Evolutionary conservation across 2,888 invertebrate genomes (phyloP), one percentile per base, ranked within the genome.

Genomic region (Pardosa pseudoannulata): DNA sequence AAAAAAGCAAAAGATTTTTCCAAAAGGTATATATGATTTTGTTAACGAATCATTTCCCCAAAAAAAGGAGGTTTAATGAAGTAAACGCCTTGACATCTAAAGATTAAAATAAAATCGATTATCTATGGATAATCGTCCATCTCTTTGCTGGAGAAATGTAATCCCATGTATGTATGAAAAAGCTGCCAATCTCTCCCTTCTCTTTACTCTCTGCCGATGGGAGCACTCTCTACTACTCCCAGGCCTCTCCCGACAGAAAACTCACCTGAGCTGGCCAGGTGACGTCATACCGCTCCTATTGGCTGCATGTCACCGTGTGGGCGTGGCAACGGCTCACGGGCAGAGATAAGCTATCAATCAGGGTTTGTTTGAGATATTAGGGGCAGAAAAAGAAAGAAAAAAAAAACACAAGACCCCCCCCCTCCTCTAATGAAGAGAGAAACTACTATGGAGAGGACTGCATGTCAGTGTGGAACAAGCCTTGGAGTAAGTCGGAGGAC

Each of bases 321-420:
- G 87, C 87, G 87, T 80, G 80, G 46, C 46, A 27, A 65, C 73
- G 41, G 71, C 39, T 13, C 64, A 31, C 62, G 50, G 32, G 62
- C 79, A 74, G 79, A 79, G 79, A 79, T 79, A 75, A 71, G 79
- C 86, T 71, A 86, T 86, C 86, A 75, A 86, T 86, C 86, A 86
- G 72, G 79, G 79, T 86, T 79, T 86, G 86, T 79, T 79, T 71
- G 76, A 71, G 79, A 71, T 79, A 79, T 79, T 79, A 70, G 41
- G 79, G 67, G 62, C 32, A 62, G 62, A 62, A 46, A 41, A 28
- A 64, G 74, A 64, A 36, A 27, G 65, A n/a, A 41, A 70, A 32
- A 32, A 27, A 46, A 50, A 16, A 29, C 23, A 39, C 27, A 13
- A 23, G 6, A 36, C 39, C 39, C 67, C 32, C 41, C 39, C 64